Evolutionary conservation across 2,797 vertebrate species (phyloP), one percentile per base, ranked within the genome.

Genomic region (Odontamblyopus lacepedii): DNA sequence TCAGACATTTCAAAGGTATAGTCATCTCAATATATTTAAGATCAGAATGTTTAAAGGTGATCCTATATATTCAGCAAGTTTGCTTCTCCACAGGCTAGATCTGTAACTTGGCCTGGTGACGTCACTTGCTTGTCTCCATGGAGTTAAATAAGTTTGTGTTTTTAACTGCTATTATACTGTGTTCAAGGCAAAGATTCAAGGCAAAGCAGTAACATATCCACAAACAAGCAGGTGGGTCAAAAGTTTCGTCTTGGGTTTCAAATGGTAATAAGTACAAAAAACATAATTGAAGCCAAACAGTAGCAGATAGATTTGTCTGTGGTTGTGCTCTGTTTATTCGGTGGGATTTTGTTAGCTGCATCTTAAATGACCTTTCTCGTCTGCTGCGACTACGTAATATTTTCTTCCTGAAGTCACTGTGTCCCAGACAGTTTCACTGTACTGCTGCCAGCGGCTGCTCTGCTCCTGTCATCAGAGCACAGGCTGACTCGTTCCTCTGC

Each of bases 391-490:
- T 56, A 87, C 73, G 35, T 88, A 78, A 85, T 84, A 83, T 88
- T 90, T 88, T 83, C 82, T 81, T 74, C 76, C 77, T 66, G 74
- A 74, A 32, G 81, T 77, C 76, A 77, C 73, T 77, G 81, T 78
- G 79, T 84, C 64, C 83, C 69, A 83, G 78, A 85, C 77, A 67
- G 71, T 73, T 76, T 76, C 70, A 78, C 67, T 70, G 73, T 79
- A 74, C 71, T 61, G 53, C 73, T 88, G 91, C 90, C 91, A 91
- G 79, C 61, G 0, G 85, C 72, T 78, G 78, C 85, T 90, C 90
- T 91, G 91, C 76, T 91, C 85, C 82, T 78, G 89, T 91, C 90
- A 91, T 92, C 89, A 92, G 76, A 84, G 78, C 80, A 88, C 78
- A 91, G 86, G 67, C 56, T 16, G 67, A 74, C 83, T 88, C 83